Conservation (phyloP, 2,113 vertebrate genomes). For the human (Homo sapiens) region DNA sequence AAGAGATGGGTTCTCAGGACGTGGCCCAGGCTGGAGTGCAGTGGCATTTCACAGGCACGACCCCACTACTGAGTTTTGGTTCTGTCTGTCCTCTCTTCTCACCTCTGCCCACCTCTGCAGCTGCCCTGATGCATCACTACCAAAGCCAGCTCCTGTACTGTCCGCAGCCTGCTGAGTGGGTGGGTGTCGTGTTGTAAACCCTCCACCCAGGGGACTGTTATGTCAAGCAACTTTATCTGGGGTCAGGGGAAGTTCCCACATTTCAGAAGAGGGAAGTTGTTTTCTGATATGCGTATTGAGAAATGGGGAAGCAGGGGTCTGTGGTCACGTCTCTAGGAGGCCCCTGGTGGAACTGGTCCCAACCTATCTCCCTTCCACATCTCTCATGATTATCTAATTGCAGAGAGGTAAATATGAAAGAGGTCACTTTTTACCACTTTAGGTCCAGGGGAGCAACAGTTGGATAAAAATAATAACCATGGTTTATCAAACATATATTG, state of each 20-base stretch:
- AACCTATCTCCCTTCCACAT: not conserved
- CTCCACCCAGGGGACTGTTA: not conserved
- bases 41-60: no score
- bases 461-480: not conserved
- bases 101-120: not conserved
- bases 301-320: conserved; percentile 15
- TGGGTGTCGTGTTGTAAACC: not conserved
- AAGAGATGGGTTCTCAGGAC: no score
- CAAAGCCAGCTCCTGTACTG: no score
- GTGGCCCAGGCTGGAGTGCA: no score
- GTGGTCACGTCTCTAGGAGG: not conserved
- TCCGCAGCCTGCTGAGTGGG: not conserved
- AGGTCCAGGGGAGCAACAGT: not conserved
- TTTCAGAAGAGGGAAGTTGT: conserved; percentile 38
- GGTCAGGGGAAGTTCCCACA: not conserved
- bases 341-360: not conserved
- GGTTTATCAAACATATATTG: not conserved
- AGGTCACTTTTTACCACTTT: not conserved
- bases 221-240: not conserved
- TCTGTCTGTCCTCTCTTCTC: not conserved
- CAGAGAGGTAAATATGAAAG: not conserved
- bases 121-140: not conserved
- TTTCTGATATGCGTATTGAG: not conserved
- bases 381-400: not conserved
- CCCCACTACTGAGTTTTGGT: no score